These are phyloP conservation scores for Pluvianellus socialis DNA, from an alignment of 2,113 vertebrate genomes.

Conservation along the genomic window DNA sequence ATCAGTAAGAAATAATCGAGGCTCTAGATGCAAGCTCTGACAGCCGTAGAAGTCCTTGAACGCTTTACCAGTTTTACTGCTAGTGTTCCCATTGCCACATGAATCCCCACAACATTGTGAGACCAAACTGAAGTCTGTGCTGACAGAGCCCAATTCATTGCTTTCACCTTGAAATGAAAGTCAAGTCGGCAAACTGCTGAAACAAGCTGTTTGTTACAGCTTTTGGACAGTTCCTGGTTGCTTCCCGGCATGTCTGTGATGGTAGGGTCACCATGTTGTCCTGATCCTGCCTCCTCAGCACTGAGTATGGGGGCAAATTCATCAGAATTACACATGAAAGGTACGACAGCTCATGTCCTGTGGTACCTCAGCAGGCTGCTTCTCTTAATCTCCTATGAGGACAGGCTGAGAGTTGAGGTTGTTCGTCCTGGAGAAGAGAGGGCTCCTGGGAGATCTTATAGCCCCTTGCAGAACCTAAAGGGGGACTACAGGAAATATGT, in stretches of 20 bases:
- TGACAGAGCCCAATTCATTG: not conserved
- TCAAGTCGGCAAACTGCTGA: not conserved
- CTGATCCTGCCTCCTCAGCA: not conserved
- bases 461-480: not conserved
- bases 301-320: rapidly evolving
- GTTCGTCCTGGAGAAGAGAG: not conserved
- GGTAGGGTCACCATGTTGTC: rapidly evolving
- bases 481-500: not conserved
- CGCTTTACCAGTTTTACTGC: not conserved
- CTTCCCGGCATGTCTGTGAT: rapidly evolving
- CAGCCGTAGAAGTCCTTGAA: not conserved
- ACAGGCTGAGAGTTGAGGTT: not conserved
- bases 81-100: not conserved
- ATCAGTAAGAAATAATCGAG: not conserved
- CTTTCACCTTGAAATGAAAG: slow-evolving; percentile 26
- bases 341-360: rapidly evolving
- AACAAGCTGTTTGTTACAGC: not conserved
- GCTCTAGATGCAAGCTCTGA: not conserved
- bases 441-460: not conserved
- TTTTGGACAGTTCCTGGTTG: not conserved
- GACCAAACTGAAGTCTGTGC: not conserved
- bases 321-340: not conserved
- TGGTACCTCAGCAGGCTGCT: not conserved
- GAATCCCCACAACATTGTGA: not conserved
- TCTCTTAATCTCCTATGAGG: not conserved